Evolutionary conservation across 2,113 vertebrate species (phyloP), one percentile per base, ranked within the genome.

Genomic region (Halcyon senegalensis): DNA sequence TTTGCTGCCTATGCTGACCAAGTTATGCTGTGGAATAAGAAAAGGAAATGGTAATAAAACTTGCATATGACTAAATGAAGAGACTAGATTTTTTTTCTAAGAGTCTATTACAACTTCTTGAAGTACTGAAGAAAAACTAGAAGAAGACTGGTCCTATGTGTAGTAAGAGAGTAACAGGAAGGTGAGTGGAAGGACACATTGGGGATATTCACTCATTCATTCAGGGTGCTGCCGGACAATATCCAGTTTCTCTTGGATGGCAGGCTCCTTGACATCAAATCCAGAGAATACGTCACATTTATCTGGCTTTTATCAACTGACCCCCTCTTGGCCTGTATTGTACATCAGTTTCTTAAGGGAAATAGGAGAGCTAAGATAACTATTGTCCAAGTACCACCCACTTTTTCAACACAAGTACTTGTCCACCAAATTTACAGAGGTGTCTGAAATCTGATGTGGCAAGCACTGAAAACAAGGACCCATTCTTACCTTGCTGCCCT

Each of bases 231-330:
- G 72, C 39, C 3, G 1, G 68, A 89, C 58, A 78, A 78, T 6
- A 66, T 53, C 69, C 3, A 0, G 35, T 17, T 75, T 48, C 77
- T 76, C 87, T 89, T 0, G 0, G 16, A 30, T 18, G 44, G 46
- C 60, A 74, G 51, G 53, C 70, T 96, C 39, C 78, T 75, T 24
- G 3, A 82, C 23, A 18, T 39, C 69, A 85, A 69, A 90, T 55
- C 43, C 74, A 83, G 44, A 66, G 25, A 69, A 89, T 87, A 76
- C 70, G 89, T 87, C 33, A 35, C 74, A 69, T 76, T 43, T 60
- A 66, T 64, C 94, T 96, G 91, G 63, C 78, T 95, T 85, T 94
- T 93, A 87, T 97, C 96, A 96, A 74, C 63, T 68, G 62, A 85
- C 94, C 96, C 91, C 53, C 50, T 83, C 87, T 84, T 73, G 67